A percentile compares a stretch with the other conserved stretches of the same genome.
These are phyloP conservation scores for Nesoenas mayeri DNA, from an alignment of 2,113 vertebrate species.

Conservation along the genomic window DNA sequence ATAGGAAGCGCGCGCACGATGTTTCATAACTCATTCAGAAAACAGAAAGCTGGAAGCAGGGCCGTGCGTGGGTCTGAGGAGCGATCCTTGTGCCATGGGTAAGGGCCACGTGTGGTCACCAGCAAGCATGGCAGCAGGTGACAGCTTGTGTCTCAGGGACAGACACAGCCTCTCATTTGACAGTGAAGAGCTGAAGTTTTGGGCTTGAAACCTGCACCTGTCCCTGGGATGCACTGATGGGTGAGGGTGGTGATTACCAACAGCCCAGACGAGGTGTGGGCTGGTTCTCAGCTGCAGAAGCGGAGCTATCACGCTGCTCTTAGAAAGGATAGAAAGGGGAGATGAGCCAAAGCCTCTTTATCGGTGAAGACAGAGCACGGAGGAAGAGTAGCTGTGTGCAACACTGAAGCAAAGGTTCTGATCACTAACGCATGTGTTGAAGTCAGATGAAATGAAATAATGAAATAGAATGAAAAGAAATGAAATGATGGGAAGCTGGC, in stretches of 20 bases:
- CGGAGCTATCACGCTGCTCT: rapidly evolving
- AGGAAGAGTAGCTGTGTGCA: not conserved
- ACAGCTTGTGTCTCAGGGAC: not conserved
- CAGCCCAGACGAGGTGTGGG: not conserved
- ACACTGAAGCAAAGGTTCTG: not conserved
- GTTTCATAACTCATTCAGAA: not conserved
- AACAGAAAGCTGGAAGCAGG: not conserved
- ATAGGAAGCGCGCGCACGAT: rapidly evolving
- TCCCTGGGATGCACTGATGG: not conserved
- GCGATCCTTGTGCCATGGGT: not conserved
- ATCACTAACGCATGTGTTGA: rapidly evolving
- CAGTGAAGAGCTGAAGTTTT: not conserved
- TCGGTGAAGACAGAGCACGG: too few relatives aligned
- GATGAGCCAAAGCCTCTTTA: not conserved
- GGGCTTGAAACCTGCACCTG: not conserved
- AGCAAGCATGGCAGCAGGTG: not conserved
- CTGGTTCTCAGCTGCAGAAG: not conserved
- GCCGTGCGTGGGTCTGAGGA: not conserved
- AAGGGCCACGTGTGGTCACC: not conserved
- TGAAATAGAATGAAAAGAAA: not conserved
- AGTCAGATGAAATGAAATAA: not conserved
- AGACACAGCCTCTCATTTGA: not conserved
- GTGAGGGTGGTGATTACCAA: not conserved
- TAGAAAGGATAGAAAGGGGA: not conserved
- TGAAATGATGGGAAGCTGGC: not conserved